phyloP scores from a whole-genome alignment of 2,888 invertebrate genomes.

The Stenodema calcarata region DNA sequence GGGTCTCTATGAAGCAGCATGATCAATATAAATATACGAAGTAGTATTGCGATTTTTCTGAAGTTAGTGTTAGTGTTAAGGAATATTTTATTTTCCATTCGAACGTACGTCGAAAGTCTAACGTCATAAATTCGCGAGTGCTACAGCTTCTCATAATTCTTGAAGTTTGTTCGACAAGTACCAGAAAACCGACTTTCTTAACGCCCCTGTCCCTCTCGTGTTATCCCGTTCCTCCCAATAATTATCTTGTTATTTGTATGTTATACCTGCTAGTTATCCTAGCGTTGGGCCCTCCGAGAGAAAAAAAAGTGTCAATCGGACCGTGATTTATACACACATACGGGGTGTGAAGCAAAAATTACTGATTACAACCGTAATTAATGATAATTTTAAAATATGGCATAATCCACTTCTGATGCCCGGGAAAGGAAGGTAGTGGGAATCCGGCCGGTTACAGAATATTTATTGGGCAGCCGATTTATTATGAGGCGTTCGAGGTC shows the following conservation, averaged over 20 bases:
- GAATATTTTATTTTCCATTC: no score
- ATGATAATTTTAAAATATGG: neutral
- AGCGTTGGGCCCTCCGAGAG: neutral
- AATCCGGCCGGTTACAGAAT: neutral
- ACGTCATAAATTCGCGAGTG: no score
- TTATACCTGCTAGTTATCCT: neutral
- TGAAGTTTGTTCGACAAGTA: neutral
- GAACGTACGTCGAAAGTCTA: no score
- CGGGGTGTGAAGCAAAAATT: neutral
- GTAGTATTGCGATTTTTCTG: no score
- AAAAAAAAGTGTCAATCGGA: neutral
- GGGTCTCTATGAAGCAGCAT: no score
- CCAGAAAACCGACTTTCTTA: neutral
- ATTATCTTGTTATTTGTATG: neutral
- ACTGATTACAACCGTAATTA: neutral
- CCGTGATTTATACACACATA: neutral
- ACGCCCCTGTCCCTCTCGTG: neutral
- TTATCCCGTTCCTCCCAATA: neutral
- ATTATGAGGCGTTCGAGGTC: slow-evolving; percentile 5
- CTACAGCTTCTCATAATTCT: neutral
- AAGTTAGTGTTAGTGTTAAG: no score
- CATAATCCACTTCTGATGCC: neutral
- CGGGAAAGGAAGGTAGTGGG: neutral
- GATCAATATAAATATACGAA: no score
- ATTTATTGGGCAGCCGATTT: neutral